A percentile compares a stretch with the other conserved stretches of the same genome.
These are phyloP conservation scores for Aphidius gifuensis DNA, from an alignment of 1,140 invertebrate genomes.

Conservation along the genomic window DNA sequence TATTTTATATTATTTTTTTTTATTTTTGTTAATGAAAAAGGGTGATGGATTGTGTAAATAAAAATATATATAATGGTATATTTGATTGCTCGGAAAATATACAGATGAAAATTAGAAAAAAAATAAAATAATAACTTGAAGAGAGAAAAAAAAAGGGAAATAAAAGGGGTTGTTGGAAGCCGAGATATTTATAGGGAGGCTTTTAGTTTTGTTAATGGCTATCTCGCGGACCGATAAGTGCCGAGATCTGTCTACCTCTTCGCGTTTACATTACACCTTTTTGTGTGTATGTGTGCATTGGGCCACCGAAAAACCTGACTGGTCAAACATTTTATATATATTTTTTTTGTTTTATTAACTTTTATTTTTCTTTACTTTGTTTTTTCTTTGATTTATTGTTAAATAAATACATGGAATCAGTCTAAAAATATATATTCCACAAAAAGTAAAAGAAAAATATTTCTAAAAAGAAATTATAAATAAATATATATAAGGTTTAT, in stretches of 20 bases:
- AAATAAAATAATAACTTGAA: background rate
- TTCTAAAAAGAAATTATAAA: constrained; percentile 2
- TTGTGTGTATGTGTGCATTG: background rate
- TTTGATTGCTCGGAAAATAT: no score
- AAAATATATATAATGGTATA: no score
- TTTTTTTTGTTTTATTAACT: no score
- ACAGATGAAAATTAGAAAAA: background rate
- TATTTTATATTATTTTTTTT: no score
- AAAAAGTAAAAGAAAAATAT: background rate
- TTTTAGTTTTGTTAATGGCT: constrained; percentile 36
- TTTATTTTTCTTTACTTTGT: no score
- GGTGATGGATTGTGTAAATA: no score
- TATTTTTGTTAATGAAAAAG: no score
- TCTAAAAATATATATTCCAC: no score
- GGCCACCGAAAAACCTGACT: no score
- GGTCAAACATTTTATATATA: no score
- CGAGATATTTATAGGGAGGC: constrained; percentile 38
- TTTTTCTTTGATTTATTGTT: no score
- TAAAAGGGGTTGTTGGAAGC: constrained; percentile 39
- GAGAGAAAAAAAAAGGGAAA: background rate
- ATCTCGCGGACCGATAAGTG: constrained; percentile 35
- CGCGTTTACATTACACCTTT: constrained; percentile 32
- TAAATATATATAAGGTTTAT: background rate
- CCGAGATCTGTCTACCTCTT: constrained; percentile 30
- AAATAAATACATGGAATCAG: no score